These are phyloP conservation scores for Eilema griseolum DNA, from an alignment of 2,888 invertebrate genomes.

Conservation along the genomic window DNA sequence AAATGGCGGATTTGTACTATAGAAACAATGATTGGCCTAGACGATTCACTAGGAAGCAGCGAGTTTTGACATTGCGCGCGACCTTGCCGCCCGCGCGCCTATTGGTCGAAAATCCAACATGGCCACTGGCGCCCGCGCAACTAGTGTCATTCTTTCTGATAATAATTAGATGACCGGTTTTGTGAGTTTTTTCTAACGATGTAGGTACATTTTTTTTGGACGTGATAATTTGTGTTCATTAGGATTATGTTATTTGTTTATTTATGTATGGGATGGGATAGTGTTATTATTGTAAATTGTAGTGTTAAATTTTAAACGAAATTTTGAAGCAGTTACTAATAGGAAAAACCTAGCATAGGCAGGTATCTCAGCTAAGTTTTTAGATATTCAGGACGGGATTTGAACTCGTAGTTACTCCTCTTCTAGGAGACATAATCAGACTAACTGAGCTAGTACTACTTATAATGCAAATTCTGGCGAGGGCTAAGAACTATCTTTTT, in stretches of 20 bases:
- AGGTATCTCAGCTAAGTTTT: too few relatives aligned
- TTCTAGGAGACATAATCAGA: too few relatives aligned
- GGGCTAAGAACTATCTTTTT: too few relatives aligned
- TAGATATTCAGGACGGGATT: too few relatives aligned
- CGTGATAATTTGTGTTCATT: slow-evolving; percentile 47
- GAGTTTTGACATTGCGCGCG: slow-evolving; percentile 83
- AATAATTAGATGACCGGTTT: slow-evolving; percentile 83
- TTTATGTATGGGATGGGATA: neutral
- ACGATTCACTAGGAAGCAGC: slow-evolving; percentile 79
- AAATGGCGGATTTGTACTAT: slow-evolving; percentile 80
- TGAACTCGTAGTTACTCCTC: too few relatives aligned
- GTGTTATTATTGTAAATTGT: neutral
- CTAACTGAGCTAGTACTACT: too few relatives aligned
- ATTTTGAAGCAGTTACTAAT: neutral
- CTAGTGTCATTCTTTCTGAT: slow-evolving; percentile 76
- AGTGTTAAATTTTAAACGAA: neutral
- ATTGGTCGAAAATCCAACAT: slow-evolving; percentile 79
- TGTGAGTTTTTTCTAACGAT: slow-evolving; percentile 70
- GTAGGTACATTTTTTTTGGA: slow-evolving; percentile 55
- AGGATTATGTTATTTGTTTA: neutral
- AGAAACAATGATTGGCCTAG: slow-evolving; percentile 77
- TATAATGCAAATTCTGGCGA: too few relatives aligned
- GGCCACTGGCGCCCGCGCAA: slow-evolving; percentile 73
- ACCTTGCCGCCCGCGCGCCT: slow-evolving; percentile 72
- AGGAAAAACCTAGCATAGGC: neutral